These are phyloP conservation scores for Oceanites oceanicus DNA, from an alignment of 2,113 vertebrate genomes.

Conservation along the genomic window DNA sequence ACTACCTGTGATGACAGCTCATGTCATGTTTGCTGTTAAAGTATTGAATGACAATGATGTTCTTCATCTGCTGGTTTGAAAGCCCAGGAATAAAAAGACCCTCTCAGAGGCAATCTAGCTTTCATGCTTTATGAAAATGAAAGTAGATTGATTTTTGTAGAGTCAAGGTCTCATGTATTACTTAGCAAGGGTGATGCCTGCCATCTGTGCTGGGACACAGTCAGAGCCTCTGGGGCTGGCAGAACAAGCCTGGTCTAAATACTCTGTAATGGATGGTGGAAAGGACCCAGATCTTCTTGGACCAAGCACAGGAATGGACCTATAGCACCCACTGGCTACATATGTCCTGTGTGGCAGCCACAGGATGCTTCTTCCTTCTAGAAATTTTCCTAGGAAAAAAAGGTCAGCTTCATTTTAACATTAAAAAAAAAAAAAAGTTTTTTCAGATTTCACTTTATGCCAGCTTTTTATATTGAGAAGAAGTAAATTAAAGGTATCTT, in stretches of 20 bases:
- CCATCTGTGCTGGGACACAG: not conserved
- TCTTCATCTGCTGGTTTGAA: not conserved
- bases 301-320: not conserved
- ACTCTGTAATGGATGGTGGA: not conserved
- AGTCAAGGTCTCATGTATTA: not conserved
- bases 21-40: not conserved
- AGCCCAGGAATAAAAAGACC: not conserved
- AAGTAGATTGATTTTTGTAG: not conserved
- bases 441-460: not conserved
- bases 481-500: not conserved
- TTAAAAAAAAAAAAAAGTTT: not conserved
- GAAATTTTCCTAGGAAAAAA: not conserved
- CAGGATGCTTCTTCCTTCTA: not conserved
- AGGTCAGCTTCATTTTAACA: not conserved
- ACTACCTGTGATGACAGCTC: not conserved
- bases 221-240: not conserved
- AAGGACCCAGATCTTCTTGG: not conserved
- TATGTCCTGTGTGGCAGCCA: not conserved
- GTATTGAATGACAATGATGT: not conserved
- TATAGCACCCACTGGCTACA: not conserved
- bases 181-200: not conserved
- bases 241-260: not conserved
- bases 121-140: not conserved
- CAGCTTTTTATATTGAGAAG: not conserved
- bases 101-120: not conserved